Percentiles rank a stretch among this genome's conserved stretches.
Conservation (phyloP, 2,797 vertebrate species). For the Sparidentex hasta region DNA sequence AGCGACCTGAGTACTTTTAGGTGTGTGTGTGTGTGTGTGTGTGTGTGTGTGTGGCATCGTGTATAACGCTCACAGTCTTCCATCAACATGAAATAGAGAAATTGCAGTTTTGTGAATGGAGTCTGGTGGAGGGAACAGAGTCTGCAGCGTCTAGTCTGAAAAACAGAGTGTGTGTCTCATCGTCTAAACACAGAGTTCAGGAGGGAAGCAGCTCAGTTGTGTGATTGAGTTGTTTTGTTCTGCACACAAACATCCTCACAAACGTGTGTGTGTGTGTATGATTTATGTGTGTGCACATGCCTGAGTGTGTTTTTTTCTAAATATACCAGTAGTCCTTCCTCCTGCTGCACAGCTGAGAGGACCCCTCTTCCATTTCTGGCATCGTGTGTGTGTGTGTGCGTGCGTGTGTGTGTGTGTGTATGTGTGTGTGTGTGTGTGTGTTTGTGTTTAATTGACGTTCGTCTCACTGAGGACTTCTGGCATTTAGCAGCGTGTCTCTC, state of each 20-base stretch:
- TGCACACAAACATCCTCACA: not conserved
- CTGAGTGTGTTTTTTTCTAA: constrained; percentile 15
- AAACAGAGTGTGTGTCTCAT: too few species aligned
- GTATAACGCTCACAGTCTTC: not conserved
- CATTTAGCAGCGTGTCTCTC: not conserved
- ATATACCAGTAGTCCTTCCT: constrained; percentile 20
- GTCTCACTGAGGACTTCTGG: constrained; percentile 15
- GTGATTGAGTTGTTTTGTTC: not conserved
- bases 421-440: not conserved
- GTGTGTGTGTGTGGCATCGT: not conserved
- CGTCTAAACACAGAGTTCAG: not conserved
- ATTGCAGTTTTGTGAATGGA: too few species aligned
- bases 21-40: too few species aligned
- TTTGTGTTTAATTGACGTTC: not conserved
- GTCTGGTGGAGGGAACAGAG: too few species aligned
- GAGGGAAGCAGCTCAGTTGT: not conserved
- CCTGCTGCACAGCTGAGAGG: constrained; percentile 40
- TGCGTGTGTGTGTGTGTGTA: constrained; percentile 13
- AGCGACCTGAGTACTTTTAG: too few species aligned
- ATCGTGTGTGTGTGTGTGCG: not conserved
- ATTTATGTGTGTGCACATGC: not conserved
- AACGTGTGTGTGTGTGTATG: constrained; percentile 8
- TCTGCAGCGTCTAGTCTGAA: too few species aligned
- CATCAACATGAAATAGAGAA: too few species aligned
- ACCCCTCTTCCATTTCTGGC: constrained; percentile 49